Conservation (phyloP, 1,140 invertebrate species). For the Tetragnatha versicolor region DNA sequence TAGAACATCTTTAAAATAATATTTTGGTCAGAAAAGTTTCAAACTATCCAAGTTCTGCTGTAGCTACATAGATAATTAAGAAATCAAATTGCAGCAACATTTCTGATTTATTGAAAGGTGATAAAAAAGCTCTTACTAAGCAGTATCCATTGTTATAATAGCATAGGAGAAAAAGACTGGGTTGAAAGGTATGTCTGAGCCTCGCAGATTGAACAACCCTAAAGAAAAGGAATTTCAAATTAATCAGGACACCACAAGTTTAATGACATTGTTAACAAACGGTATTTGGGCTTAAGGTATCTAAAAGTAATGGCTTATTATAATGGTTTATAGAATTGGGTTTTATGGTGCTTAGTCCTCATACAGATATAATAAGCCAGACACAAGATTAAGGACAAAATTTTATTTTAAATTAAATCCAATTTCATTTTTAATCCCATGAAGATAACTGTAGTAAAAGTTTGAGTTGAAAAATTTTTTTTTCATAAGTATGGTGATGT, state of each 20-base stretch:
- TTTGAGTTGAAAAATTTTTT: too few relatives aligned
- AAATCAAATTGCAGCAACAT: not conserved
- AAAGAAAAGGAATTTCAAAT: not conserved
- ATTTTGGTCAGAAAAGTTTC: too few relatives aligned
- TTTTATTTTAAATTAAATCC: too few relatives aligned
- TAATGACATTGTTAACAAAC: not conserved
- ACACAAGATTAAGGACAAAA: too few relatives aligned
- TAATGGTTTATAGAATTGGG: not conserved
- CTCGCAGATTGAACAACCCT: slow-evolving; percentile 92
- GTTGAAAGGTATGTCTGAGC: slow-evolving; percentile 95
- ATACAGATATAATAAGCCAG: not conserved
- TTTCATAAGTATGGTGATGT: too few relatives aligned
- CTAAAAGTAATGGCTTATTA: not conserved
- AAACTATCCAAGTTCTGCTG: not conserved
- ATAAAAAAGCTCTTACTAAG: slow-evolving; percentile 65
- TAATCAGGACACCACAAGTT: not conserved
- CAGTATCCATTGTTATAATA: slow-evolving; percentile 72
- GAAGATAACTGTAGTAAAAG: too few relatives aligned
- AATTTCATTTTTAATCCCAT: too few relatives aligned
- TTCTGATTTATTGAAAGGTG: not conserved
- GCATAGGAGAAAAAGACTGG: slow-evolving; percentile 95
- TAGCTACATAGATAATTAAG: not conserved
- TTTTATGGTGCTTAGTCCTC: not conserved
- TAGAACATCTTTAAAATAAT: too few relatives aligned
- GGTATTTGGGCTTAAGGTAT: not conserved